phyloP scores from a whole-genome alignment of 2,888 invertebrate genomes.

The Philaethria dido region DNA sequence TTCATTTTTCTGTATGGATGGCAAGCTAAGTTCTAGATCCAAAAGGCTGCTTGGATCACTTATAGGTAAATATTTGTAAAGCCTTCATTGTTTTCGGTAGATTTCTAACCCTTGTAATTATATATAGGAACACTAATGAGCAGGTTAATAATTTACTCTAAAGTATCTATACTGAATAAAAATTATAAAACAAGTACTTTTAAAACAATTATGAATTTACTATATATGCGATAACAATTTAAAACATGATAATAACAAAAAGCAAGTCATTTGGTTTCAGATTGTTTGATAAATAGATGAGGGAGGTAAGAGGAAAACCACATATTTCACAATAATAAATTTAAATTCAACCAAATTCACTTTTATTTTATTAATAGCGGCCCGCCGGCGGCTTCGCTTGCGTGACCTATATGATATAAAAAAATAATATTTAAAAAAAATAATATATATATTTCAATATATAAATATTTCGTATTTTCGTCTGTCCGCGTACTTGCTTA shows the following conservation, averaged over 20 bases:
- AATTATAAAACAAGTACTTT: background rate
- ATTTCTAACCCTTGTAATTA: constrained; percentile 44
- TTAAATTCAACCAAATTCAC: no score
- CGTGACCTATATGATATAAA: no score
- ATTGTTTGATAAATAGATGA: background rate
- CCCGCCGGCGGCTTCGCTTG: no score
- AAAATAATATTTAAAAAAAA: no score
- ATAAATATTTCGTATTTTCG: no score
- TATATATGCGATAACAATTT: constrained; percentile 2
- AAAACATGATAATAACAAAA: constrained; percentile 5
- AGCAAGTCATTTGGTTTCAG: constrained; percentile 13
- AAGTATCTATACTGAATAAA: background rate
- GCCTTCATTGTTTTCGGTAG: constrained; percentile 73
- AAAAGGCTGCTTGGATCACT: constrained; percentile 63
- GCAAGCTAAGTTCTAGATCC: constrained; percentile 68
- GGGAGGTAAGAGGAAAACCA: background rate
- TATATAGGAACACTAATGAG: background rate
- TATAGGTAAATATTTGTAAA: constrained; percentile 74
- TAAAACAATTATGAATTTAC: constrained; percentile 2
- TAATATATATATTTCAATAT: no score
- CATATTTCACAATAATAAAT: background rate
- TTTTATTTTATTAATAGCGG: no score
- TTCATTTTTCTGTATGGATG: constrained; percentile 58
- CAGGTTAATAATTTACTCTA: background rate
- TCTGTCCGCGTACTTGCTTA: no score